phyloP scores from a whole-genome alignment of 2,797 vertebrate species.

The Steatocranus sp. region DNA sequence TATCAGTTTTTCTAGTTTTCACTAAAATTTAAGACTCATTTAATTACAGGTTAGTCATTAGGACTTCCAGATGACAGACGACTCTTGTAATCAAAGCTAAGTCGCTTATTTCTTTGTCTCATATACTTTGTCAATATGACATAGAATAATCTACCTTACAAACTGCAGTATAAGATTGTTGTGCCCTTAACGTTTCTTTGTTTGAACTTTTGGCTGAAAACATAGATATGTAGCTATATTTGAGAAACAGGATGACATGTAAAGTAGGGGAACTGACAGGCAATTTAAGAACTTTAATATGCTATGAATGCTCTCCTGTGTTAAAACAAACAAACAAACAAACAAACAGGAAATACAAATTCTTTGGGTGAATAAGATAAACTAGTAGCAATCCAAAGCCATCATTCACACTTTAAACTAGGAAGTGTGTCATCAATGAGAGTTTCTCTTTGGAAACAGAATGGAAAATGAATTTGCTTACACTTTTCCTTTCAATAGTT shows the following conservation, averaged over 20 bases:
- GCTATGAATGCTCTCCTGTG: not conserved
- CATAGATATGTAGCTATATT: not conserved
- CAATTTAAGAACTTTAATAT: not conserved
- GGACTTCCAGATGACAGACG: not conserved
- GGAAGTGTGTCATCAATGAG: not conserved
- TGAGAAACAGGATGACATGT: not conserved
- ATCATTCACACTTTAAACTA: not conserved
- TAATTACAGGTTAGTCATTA: not conserved
- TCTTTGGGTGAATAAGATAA: not conserved
- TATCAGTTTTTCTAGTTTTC: not conserved
- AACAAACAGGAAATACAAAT: not conserved
- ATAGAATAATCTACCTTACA: not conserved
- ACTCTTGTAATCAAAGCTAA: not conserved
- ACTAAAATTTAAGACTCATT: not conserved
- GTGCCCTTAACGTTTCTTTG: not conserved
- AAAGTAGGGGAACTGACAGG: not conserved
- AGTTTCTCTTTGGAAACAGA: not conserved
- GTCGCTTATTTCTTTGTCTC: not conserved
- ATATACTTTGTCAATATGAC: not conserved
- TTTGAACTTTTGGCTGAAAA: not conserved
- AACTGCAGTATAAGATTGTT: not conserved
- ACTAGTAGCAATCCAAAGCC: not conserved
- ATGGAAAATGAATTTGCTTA: not conserved
- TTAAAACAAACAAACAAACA: not conserved
- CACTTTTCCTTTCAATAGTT: not conserved